These are phyloP conservation scores for Cheirogaleus medius DNA, from an alignment of 2,113 vertebrate genomes.

Conservation along the genomic window DNA sequence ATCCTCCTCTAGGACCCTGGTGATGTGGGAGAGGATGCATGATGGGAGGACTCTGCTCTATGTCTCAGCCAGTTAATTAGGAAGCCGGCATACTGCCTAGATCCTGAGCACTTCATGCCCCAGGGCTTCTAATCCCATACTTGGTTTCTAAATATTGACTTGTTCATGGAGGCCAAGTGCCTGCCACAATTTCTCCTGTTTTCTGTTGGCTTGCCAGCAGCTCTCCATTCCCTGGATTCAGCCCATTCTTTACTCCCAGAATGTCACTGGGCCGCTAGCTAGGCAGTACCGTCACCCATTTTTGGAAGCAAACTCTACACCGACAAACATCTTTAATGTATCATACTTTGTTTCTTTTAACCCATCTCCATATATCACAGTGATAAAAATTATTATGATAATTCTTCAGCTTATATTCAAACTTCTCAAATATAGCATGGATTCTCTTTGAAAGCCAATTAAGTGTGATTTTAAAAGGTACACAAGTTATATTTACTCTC, in stretches of 20 bases:
- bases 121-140: background rate
- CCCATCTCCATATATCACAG: background rate
- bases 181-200: background rate
- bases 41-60: background rate
- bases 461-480: background rate
- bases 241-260: background rate
- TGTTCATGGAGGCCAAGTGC: background rate
- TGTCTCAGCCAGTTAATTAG: background rate
- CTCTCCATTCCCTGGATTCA: background rate
- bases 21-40: background rate
- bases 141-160: background rate
- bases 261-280: background rate
- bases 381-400: constrained; percentile 12
- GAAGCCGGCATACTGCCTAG: background rate
- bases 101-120: background rate
- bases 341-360: background rate
- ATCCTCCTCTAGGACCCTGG: no score
- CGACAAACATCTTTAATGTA: background rate
- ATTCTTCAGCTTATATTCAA: background rate
- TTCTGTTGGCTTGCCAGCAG: background rate
- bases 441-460: background rate
- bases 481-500: background rate
- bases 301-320: background rate
- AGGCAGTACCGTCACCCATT: background rate
- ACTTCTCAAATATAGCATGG: background rate